Evolutionary conservation across 2,797 vertebrate species (phyloP), one percentile per base, ranked within the genome.

Genomic region (Characodon lateralis): DNA sequence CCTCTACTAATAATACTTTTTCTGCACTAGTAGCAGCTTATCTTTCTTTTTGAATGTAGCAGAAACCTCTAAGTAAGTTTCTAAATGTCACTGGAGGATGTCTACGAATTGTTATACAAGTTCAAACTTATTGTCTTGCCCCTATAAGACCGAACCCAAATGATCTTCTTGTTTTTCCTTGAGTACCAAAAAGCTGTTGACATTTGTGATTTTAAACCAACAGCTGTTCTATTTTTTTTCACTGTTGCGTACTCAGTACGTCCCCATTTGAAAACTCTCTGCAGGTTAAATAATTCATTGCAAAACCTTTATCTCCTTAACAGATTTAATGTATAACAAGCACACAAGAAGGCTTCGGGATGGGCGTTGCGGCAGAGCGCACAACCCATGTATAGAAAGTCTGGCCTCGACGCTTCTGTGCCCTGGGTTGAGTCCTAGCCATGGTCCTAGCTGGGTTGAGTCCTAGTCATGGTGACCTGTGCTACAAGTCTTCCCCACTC

Each of bases 41-140:
- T 24, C 43, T 68, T 68, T 68, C 63, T 43, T 13, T 68, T 68
- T 68, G 39, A 68, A 68, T 68, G 41, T 14, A n/a, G 22, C n/a
- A 68, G 65, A 46, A 68, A 68, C 24, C 1, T 51, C 50, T 14
- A 48, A 48, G 46, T 14, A 48, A 48, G 46, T 41, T 66, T 66
- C 20, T 68, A 43, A 46, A 46, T 24, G 41, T 43, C 43, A 22
- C 9, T 6, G 39, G 10, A 43, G 0, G 0, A 14, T 13, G 0
- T 46, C 39, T n/a, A 68, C 65, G 9, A 68, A 46, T n/a, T 41
- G 39, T 43, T n/a, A 68, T n/a, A 43, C 39, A n/a, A 46, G 9
- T 14, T n/a, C 39, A 43, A 46, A 68, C 24, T 13, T 9, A 68
- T n/a, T 14, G 65, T n/a, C 8, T 41, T 43, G 9, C 2, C 13